Evolutionary conservation across 2,888 invertebrate species (phyloP), one percentile per base, ranked within the genome.

Genomic region (Cryptocheilus praepositus): DNA sequence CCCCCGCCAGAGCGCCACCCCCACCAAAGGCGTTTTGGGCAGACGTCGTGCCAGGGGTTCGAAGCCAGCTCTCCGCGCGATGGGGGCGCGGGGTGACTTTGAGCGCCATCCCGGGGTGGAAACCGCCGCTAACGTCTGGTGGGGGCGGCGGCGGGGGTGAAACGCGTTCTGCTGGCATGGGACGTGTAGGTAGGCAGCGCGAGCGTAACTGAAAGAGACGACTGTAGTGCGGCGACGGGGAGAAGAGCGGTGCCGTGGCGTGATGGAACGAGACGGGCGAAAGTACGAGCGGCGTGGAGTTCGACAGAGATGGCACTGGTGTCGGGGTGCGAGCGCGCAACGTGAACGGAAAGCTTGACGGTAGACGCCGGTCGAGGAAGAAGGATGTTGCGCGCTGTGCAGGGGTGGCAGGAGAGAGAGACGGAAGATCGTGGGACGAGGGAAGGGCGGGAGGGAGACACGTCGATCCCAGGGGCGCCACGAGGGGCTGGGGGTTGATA

Each of bases 401-500:
- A 36, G 36, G 36, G 36, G 36, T 36, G 36, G 36, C 11, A 11
- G 36, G 52, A 60, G 61, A 64, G 73, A 52, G 74, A 64, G 74
- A 63, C 73, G 67, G 64, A 19, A 45, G 28, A 54, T n/a, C 16
- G 64, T 61, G 64, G 65, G 71, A 44, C 64, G 72, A 64, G 70
- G 54, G 22, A 28, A 69, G 59, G 76, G 69, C 68, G 55, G 75
- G 67, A 78, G 64, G 67, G 74, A 79, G 76, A 74, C 62, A 73
- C 79, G 69, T 69, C 75, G 77, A 80, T 79, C 76, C 76, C 74
- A 71, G 81, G 79, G 79, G 77, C 76, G 66, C 76, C 64, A 61
- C 72, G 81, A 71, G 76, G 79, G 79, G 77, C 64, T 58, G 81
- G 81, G 83, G 83, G 81, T 82, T 83, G 83, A 81, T 84, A 81